phyloP scores from a whole-genome alignment of 2,113 vertebrate species.

The Odontophorus gujanensis region DNA sequence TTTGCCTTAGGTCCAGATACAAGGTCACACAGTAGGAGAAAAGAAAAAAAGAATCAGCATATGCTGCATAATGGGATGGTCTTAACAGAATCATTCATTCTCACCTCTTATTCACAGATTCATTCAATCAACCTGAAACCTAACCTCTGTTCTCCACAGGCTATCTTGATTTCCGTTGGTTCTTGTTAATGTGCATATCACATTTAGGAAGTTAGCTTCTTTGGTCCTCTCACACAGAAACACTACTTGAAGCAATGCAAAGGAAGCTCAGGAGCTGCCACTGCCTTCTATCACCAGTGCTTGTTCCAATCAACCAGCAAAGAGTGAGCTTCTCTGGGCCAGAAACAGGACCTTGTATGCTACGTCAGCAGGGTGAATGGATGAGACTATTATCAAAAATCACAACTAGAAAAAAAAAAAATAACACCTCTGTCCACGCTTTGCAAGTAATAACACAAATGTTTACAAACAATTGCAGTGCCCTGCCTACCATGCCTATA shows the following conservation, averaged over 20 bases:
- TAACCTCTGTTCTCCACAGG: background rate
- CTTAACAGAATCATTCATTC: background rate
- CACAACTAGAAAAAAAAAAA: background rate
- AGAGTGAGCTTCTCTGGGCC: background rate
- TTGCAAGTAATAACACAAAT: background rate
- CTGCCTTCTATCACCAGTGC: background rate
- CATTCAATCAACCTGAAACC: background rate
- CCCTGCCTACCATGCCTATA: background rate
- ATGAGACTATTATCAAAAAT: background rate
- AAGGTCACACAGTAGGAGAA: conserved; percentile 9
- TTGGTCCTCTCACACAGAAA: background rate
- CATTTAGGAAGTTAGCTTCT: background rate
- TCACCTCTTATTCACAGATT: background rate
- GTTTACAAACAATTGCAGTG: background rate
- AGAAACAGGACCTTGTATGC: background rate
- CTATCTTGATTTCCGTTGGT: background rate
- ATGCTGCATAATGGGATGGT: background rate
- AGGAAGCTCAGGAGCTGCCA: background rate
- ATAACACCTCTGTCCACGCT: background rate
- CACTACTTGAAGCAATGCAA: background rate
- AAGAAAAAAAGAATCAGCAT: background rate
- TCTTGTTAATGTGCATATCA: background rate
- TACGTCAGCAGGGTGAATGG: background rate
- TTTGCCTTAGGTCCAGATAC: background rate
- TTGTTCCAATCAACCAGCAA: background rate